phyloP scores from a whole-genome alignment of 2,113 vertebrate genomes.

The Neogobius melanostomus region DNA sequence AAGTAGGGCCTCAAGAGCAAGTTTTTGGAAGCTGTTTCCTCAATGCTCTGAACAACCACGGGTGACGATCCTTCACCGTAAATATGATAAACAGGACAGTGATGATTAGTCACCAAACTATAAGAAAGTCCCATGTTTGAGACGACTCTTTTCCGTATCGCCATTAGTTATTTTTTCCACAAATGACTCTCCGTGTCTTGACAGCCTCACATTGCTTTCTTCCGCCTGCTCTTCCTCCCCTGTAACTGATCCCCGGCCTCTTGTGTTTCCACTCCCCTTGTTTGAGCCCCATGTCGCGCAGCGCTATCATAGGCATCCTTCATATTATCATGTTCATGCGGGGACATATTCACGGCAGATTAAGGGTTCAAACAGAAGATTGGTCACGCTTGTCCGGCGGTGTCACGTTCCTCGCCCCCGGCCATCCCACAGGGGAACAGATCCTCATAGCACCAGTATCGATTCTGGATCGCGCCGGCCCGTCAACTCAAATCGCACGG shows the following conservation, averaged over 20 bases:
- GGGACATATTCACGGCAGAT: constrained; percentile 61
- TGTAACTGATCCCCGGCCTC: background rate
- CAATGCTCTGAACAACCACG: too few relatives aligned
- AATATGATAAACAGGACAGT: too few relatives aligned
- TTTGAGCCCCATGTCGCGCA: background rate
- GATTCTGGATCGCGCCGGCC: constrained; percentile 64
- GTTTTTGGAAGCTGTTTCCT: too few relatives aligned
- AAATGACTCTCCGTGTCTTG: too few relatives aligned
- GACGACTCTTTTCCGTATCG: too few relatives aligned
- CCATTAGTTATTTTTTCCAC: too few relatives aligned
- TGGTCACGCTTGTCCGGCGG: constrained; percentile 71
- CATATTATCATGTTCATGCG: constrained; percentile 49
- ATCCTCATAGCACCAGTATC: constrained; percentile 58
- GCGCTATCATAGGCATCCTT: constrained; percentile 15
- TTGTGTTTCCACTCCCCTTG: background rate
- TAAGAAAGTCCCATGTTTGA: too few relatives aligned
- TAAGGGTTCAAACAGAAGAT: constrained; percentile 70
- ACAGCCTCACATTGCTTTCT: background rate
- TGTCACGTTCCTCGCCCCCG: constrained; percentile 69
- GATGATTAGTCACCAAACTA: too few relatives aligned
- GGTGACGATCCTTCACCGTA: too few relatives aligned
- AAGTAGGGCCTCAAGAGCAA: too few relatives aligned
- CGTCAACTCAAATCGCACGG: constrained; percentile 53
- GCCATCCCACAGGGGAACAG: constrained; percentile 57
- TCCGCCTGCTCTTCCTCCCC: background rate